These are phyloP conservation scores for Euwallacea fornicatus DNA, from an alignment of 1,140 invertebrate species.

Conservation along the genomic window DNA sequence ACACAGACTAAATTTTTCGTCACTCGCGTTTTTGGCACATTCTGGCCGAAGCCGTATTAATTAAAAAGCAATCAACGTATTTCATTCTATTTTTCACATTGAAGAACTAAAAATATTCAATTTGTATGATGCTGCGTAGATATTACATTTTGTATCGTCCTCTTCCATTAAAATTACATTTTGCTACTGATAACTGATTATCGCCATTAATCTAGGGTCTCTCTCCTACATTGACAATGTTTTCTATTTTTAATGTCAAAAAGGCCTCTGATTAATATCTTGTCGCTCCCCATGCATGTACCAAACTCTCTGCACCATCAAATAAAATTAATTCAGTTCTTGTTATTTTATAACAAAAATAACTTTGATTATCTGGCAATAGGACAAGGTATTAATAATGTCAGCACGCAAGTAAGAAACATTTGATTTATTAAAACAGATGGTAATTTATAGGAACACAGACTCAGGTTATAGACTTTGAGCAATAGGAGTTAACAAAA, in stretches of 20 bases:
- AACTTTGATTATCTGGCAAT: constrained; percentile 18
- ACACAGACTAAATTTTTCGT: too few species aligned
- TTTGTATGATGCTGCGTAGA: too few species aligned
- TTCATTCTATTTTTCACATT: too few species aligned
- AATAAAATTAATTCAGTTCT: constrained; percentile 20
- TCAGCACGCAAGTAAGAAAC: neutral
- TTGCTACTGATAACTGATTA: too few species aligned
- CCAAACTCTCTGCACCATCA: constrained; percentile 6
- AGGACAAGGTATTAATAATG: neutral
- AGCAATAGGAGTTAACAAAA: neutral
- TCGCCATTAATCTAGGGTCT: too few species aligned
- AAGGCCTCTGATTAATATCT: constrained; percentile 9
- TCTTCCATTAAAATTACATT: too few species aligned
- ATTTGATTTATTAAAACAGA: constrained; percentile 1
- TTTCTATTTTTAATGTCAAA: constrained; percentile 21
- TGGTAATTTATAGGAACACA: neutral
- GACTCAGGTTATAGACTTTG: too few species aligned
- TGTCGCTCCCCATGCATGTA: constrained; percentile 13
- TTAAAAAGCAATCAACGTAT: too few species aligned
- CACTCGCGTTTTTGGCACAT: too few species aligned
- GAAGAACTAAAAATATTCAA: too few species aligned
- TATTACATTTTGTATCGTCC: too few species aligned
- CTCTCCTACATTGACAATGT: neutral
- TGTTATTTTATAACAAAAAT: constrained; percentile 22
- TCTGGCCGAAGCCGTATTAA: too few species aligned